Base-by-base conservation (phyloP, 2,888 invertebrate genomes). In the Periphyllus acericola region DNA sequence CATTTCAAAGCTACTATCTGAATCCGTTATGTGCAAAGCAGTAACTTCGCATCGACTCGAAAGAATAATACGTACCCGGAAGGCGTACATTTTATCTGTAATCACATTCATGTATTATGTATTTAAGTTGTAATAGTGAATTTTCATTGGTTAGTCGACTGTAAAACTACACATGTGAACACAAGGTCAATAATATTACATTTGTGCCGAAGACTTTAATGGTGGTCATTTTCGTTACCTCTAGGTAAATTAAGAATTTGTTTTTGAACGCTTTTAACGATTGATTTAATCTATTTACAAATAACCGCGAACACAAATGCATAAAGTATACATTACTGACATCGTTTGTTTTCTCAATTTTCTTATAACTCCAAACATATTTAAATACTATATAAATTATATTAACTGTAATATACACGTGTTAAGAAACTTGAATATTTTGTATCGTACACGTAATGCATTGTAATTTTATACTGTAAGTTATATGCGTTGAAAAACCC, bases 171-270 rank as follows among this genome's bases (percentile, higher is more conserved):
- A 4, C 6, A 19, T 1, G 21, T 60, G 60, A 21, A 14, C 60
- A 14, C 60, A 60, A 60, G 4, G 4, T 21, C 60, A 25, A 60
- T 6, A 60, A 21, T 6, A 25, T 60, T 25, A 25, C 25, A 60
- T 60, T 60, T 55, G 9, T 34, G 21, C 34, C 68, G 68, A 78
- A 68, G 84, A 85, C 84, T 85, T 85, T 46, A 85, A 85, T n/a
- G 11, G n/a, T 85, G 46, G 84, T 19, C 17, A 21, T 68, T 78
- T 36, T 83, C 60, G 60, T 82, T 21, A 5, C 21, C 8, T 71
- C 17, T 1, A 46, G 14, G 46, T 46, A 46, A 2, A 0, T 46
- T 46, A 46, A 14, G 11, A 11, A 21, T 21, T 36, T 71, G 9
- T 71, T 71, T 32, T 36, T 36, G 1, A 72, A 72, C 17, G 19